Evolutionary conservation across 2,797 vertebrate genomes (phyloP).

Genomic region (Sitta carolinensis): DNA sequence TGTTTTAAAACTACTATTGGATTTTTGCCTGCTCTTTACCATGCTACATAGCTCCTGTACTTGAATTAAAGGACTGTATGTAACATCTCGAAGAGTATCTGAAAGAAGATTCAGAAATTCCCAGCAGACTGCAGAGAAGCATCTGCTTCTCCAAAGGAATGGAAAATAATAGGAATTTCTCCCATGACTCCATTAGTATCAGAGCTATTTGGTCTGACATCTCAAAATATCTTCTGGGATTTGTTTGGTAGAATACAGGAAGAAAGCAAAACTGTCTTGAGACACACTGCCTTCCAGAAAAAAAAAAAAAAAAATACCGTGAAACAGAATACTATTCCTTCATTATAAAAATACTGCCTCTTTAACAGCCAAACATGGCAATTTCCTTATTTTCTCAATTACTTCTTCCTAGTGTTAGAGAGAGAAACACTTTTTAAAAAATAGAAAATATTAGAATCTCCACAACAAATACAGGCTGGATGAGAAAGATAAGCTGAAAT

Average conservation of each 20-base stretch:
- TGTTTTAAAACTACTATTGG: background rate
- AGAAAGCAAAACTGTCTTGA: background rate
- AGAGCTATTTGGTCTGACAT: background rate
- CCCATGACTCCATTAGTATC: background rate
- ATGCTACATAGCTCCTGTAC: background rate
- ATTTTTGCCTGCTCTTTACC: background rate
- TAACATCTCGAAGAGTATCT: background rate
- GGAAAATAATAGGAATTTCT: background rate
- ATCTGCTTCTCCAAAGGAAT: background rate
- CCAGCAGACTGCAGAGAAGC: background rate
- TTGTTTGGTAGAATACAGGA: background rate
- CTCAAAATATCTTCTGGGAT: background rate
- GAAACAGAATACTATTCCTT: background rate
- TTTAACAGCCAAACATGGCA: background rate
- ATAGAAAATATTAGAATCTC: background rate
- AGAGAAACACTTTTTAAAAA: background rate
- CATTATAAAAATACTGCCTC: background rate
- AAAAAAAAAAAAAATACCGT: background rate
- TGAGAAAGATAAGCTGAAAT: background rate
- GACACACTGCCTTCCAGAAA: background rate
- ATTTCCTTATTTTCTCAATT: background rate
- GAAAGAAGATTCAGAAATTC: background rate
- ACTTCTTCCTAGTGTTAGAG: background rate
- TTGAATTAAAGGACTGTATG: background rate
- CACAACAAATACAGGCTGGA: background rate